Evolutionary conservation across 2,888 invertebrate species (phyloP), one percentile per base, ranked within the genome.

Genomic region (Aporophyla lueneburgensis): DNA sequence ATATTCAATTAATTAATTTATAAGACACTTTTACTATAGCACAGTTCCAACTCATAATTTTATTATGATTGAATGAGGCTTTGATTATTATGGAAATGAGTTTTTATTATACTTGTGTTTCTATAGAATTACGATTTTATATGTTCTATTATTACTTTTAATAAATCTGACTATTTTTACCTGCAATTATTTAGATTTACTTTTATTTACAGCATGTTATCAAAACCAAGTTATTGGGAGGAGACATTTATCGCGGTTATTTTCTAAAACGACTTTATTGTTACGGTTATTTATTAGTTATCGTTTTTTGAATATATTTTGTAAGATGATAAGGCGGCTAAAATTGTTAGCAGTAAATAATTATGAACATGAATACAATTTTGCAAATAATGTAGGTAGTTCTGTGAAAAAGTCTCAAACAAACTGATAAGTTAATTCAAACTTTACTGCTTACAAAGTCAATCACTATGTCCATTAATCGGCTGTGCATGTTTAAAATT

Each of bases 151-250:
- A 63, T 75, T 75, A 63, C 66, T 74, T 83, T 78, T 69, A 61
- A 67, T 71, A 74, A 70, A 86, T 68, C 66, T 65, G 61, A 71
- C 46, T 84, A 78, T 81, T 86, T n/a, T 74, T 80, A 76, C 43
- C 43, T 69, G 51, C 63, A 83, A 74, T 85, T 73, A 78, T 78
- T 70, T 76, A 54, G 53, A 61, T 70, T 69, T 76, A 49, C 33
- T 85, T 82, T 86, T 87, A 85, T 87, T 83, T 86, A 86, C 61
- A 75, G 16, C 24, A 72, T 67, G 49, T 80, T 84, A 75, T 84
- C 66, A 33, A 54, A 69, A 68, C 49, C 49, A 16, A 21, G 33
- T 61, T 66, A 62, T 67, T 77, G 51, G n/a, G n/a, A 54, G 40
- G 43, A 71, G 27, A 72, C 56, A 68, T 71, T 71, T 74, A 74